Evolutionary conservation across 2,113 vertebrate species (phyloP).

Genomic region (Micronycteris hirsuta): DNA sequence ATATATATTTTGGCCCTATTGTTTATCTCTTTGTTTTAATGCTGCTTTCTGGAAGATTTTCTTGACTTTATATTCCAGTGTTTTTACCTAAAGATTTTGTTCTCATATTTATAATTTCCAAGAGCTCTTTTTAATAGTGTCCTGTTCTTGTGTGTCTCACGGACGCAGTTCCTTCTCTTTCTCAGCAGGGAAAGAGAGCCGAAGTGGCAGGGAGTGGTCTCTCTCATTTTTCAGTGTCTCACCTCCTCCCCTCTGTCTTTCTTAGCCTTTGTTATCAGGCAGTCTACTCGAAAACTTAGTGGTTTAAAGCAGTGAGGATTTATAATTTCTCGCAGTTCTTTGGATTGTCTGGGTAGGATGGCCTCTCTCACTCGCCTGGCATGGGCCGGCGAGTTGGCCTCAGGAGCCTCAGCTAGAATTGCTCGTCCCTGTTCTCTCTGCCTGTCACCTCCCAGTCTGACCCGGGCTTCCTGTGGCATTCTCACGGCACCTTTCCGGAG

Average conservation of each 20-base stretch:
- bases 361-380: not conserved
- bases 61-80: not conserved
- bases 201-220: not conserved
- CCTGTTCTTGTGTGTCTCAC: constrained; percentile 27
- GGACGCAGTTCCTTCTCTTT: not conserved
- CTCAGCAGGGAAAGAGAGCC: not conserved
- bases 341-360: not conserved
- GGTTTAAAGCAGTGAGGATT: not conserved
- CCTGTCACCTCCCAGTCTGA: not conserved
- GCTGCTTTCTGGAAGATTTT: constrained; percentile 3
- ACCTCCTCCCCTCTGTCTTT: not conserved
- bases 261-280: not conserved
- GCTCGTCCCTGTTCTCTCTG: not conserved
- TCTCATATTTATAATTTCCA: not conserved
- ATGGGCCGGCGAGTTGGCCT: not conserved
- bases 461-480: not conserved
- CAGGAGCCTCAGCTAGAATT: not conserved
- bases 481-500: not conserved
- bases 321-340: not conserved
- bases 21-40: not conserved
- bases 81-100: constrained; percentile 1
- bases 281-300: not conserved
- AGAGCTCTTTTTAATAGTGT: not conserved
- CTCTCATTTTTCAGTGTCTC: not conserved
- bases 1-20: not conserved